phyloP scores from a whole-genome alignment of 2,888 invertebrate genomes.

The Anthrax anthrax region DNA sequence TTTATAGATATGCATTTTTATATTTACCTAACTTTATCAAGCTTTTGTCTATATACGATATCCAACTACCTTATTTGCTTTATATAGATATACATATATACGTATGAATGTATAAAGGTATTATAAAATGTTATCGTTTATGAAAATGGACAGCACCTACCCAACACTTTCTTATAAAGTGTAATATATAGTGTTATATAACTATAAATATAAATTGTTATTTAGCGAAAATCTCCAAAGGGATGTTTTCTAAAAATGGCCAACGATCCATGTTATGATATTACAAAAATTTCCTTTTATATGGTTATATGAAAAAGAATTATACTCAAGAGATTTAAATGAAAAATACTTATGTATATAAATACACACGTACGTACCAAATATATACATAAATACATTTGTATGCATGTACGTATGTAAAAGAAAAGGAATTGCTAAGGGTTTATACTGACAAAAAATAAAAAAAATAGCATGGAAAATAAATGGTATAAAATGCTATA shows the following conservation, averaged over 20 bases:
- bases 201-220: slow-evolving; percentile 7
- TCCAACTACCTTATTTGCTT: too few relatives aligned
- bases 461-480: too few relatives aligned
- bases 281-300: slow-evolving; percentile 6
- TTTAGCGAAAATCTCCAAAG: slow-evolving; percentile 6
- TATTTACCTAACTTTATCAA: too few relatives aligned
- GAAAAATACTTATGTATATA: background rate
- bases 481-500: slow-evolving; percentile 6
- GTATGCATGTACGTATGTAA: background rate
- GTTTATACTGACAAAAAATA: too few relatives aligned
- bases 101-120: too few relatives aligned
- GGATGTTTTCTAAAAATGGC: slow-evolving; percentile 7
- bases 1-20: too few relatives aligned
- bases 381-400: too few relatives aligned
- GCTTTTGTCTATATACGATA: too few relatives aligned
- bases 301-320: slow-evolving; percentile 3
- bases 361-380: too few relatives aligned
- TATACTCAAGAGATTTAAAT: slow-evolving; percentile 2
- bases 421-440: too few relatives aligned
- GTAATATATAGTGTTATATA: background rate
- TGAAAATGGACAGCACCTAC: background rate
- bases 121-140: too few relatives aligned
- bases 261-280: slow-evolving; percentile 6
- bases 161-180: background rate
- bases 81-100: too few relatives aligned